These are phyloP conservation scores for Petrocephalus microphthalmus DNA, from an alignment of 2,113 vertebrate species.

Conservation along the genomic window DNA sequence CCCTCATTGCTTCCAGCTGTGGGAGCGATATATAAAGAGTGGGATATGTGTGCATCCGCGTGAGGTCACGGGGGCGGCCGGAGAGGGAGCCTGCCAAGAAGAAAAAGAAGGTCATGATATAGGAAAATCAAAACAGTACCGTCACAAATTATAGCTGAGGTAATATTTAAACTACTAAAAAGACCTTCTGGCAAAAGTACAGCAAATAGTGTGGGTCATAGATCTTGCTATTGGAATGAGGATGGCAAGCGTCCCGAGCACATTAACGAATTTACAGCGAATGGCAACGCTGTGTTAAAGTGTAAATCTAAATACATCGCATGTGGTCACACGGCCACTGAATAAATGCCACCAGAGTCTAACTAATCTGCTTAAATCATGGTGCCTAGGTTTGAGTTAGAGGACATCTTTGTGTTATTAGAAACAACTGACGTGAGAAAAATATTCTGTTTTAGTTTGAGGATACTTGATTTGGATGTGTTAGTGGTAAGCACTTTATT, in stretches of 20 bases:
- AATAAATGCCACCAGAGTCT: constrained; percentile 33
- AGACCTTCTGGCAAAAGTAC: constrained; percentile 24
- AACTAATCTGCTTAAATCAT: constrained; percentile 27
- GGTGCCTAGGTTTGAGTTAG: constrained; percentile 22
- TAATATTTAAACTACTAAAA: constrained; percentile 28
- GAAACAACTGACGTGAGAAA: constrained; percentile 36
- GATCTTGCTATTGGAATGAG: constrained; percentile 21
- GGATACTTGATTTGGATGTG: constrained; percentile 25
- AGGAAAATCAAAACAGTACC: constrained; percentile 26
- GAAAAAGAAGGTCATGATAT: constrained; percentile 17
- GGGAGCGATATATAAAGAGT: constrained; percentile 47
- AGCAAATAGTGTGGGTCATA: constrained; percentile 24
- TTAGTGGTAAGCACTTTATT: constrained; percentile 23
- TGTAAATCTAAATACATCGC: constrained; percentile 25
- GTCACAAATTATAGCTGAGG: constrained; percentile 29
- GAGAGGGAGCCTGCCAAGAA: constrained; percentile 1
- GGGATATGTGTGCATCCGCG: constrained; percentile 28
- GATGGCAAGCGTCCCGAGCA: constrained; percentile 18
- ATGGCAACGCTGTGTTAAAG: constrained; percentile 23
- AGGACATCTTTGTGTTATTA: constrained; percentile 39
- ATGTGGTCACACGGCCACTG: constrained; percentile 18
- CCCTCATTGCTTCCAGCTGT: constrained; percentile 67
- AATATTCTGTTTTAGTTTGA: constrained; percentile 26
- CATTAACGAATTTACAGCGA: constrained; percentile 26
- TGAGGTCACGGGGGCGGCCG: constrained; percentile 23